Conservation (phyloP, 2,113 vertebrate genomes). For the Meleagris gallopavo region DNA sequence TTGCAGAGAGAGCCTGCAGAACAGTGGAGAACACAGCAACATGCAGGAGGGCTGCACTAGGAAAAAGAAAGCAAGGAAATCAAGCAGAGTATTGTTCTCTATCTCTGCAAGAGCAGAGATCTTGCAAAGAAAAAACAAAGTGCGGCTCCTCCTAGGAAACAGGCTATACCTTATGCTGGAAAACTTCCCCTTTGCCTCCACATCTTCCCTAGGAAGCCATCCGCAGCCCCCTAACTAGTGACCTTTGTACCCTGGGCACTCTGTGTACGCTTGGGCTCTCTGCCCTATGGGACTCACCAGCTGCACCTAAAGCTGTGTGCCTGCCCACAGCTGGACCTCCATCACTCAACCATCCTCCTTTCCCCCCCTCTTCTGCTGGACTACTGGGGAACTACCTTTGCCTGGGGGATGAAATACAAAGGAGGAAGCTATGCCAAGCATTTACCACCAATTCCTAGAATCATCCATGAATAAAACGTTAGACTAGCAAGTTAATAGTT, state of each 20-base stretch:
- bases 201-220: no score
- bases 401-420: background rate
- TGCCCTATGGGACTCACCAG: background rate
- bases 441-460: background rate
- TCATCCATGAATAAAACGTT: background rate
- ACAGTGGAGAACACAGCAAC: background rate
- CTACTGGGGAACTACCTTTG: background rate
- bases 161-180: background rate
- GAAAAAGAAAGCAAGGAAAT: background rate
- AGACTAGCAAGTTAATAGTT: background rate
- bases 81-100: background rate
- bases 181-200: no score
- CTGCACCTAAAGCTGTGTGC: background rate
- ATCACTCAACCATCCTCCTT: background rate
- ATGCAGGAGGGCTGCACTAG: background rate
- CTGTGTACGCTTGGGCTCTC: background rate
- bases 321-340: background rate
- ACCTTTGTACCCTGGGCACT: background rate
- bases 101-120: background rate
- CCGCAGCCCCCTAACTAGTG: background rate
- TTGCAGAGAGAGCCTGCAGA: background rate
- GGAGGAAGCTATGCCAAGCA: background rate
- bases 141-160: background rate
- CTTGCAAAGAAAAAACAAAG: background rate
- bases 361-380: background rate